phyloP scores from a whole-genome alignment of 1,140 invertebrate species.

The Pseudomyrmex sp. region DNA sequence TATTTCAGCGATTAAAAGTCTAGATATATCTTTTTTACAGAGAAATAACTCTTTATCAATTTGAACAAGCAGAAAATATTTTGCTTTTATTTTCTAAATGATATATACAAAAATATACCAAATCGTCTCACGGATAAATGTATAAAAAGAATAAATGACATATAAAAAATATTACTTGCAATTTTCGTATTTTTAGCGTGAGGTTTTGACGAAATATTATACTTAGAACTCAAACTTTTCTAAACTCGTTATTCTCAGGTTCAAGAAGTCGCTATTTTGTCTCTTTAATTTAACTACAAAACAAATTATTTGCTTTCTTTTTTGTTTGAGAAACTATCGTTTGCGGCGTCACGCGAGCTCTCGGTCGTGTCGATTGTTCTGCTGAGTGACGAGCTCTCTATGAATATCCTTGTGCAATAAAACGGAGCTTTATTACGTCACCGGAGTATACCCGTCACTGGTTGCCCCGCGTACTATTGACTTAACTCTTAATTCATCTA shows the following conservation, averaged over 20 bases:
- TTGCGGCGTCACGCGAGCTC: not conserved
- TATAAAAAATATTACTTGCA: not conserved
- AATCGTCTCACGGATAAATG: not conserved
- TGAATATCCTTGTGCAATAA: not conserved
- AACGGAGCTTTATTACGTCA: conserved; percentile 13
- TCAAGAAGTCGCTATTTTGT: not conserved
- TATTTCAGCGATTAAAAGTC: not conserved
- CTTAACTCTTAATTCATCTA: conserved; percentile 51
- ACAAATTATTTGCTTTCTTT: not conserved
- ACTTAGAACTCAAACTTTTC: not conserved
- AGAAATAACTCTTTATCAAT: conserved; percentile 11
- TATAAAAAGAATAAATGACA: not conserved
- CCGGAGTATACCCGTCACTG: not conserved
- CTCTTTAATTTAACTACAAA: not conserved
- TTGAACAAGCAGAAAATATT: not conserved
- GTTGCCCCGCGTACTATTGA: conserved; percentile 40
- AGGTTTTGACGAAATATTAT: not conserved
- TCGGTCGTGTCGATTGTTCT: not conserved
- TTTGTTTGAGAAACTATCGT: not conserved
- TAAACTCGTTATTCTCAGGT: not conserved
- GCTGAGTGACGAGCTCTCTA: not conserved
- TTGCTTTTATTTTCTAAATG: not conserved
- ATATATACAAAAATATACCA: not conserved
- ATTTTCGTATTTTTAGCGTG: not conserved
- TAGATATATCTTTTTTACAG: not conserved